Evolutionary conservation across 2,888 invertebrate genomes (phyloP).

Genomic region (Ashinkailepas kermadecensis): DNA sequence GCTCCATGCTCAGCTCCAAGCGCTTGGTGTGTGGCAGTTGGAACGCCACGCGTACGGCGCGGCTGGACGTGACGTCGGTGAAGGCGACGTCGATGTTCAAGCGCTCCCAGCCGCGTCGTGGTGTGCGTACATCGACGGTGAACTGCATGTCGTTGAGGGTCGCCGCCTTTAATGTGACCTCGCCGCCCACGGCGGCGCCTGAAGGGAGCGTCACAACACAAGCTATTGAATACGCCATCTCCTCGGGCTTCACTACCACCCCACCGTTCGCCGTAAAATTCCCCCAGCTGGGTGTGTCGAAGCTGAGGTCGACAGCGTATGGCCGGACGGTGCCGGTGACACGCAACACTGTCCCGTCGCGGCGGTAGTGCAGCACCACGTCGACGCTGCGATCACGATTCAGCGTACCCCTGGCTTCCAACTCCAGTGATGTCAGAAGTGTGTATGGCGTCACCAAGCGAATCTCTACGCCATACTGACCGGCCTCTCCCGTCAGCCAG

Average conservation of each 20-base stretch:
- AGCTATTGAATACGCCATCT: background rate
- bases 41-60: background rate
- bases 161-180: background rate
- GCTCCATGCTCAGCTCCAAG: background rate
- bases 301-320: background rate
- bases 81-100: background rate
- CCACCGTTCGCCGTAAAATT: background rate
- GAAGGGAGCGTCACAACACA: background rate
- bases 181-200: background rate
- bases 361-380: background rate
- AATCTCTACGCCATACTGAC: background rate
- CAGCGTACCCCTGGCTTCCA: background rate
- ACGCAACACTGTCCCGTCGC: background rate
- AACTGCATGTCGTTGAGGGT: background rate
- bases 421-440: background rate
- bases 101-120: background rate
- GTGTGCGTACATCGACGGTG: background rate
- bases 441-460: background rate
- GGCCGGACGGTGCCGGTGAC: background rate
- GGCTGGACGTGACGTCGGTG: background rate
- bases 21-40: background rate
- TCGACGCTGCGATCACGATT: background rate
- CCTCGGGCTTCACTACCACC: background rate
- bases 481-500: background rate
- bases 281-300: background rate